Evolutionary conservation across 2,888 invertebrate species (phyloP), one percentile per base, ranked within the genome.

Genomic region (Hyalella azteca): DNA sequence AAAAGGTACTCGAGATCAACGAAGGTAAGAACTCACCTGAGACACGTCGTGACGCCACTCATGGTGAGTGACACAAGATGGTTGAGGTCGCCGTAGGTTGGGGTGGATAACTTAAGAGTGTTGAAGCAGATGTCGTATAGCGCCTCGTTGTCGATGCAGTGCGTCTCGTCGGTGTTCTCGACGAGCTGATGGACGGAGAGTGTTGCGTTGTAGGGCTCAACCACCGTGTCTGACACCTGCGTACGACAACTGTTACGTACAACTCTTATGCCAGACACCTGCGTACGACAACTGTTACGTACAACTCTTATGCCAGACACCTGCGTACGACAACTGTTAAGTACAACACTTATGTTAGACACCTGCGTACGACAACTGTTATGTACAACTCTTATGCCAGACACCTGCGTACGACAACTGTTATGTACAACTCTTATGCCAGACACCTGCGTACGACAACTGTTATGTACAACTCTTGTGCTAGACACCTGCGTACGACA

Each of bases 191-290:
- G 89, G 1, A 89, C 88, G 59, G 89, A 88, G 73, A 88, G 86
- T 5, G 89, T 89, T 48, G 89, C 89, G 85, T 89, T 89, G 87
- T 89, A 89, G 4, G 89, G 89, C 84, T 89, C 89, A 19, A 89
- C 88, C 11, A 88, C 89, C n/a, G 89, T 89, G 85, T 89, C 89
- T 4, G 88, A 88, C 36, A 90, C 93, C 90, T 94, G 26, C 19
- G 22, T 26, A 32, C n/a, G 19, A 3, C 3, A 32, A 32, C 9
- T 19, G 26, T 22, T 22, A 54, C 22, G 4, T 4, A 3, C 1
- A 3, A 3, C 45, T 15, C 45, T 1, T 45, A n/a, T n/a, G n/a
- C n/a, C n/a, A n/a, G n/a, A n/a, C n/a, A n/a, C n/a, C n/a, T n/a
- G n/a, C n/a, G n/a, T n/a, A n/a, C n/a, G n/a, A n/a, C n/a, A n/a